Percentiles rank a stretch among this genome's conserved stretches.
These are phyloP conservation scores for Hydropsyche tenuis DNA, from an alignment of 1,140 invertebrate species.

Conservation along the genomic window DNA sequence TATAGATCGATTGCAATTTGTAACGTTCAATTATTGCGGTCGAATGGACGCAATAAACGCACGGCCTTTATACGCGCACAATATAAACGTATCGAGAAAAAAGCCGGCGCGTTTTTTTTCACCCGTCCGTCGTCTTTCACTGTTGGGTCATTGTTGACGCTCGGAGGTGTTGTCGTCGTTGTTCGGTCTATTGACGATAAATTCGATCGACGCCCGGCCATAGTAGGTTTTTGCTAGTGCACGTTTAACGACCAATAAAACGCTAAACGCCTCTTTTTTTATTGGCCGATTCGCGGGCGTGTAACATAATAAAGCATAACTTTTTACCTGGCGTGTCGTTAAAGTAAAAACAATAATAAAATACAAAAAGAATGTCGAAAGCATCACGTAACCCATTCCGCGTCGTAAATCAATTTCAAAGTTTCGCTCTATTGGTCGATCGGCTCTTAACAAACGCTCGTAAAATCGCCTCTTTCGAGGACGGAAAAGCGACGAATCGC, in stretches of 20 bases:
- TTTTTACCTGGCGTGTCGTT: constrained; percentile 22
- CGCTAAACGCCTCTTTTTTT: constrained; percentile 25
- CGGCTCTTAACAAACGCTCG: constrained; percentile 40
- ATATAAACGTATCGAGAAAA: constrained; percentile 11
- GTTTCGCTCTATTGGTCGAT: constrained; percentile 42
- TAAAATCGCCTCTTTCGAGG: constrained; percentile 32
- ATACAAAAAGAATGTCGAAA: background rate
- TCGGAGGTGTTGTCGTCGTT: background rate
- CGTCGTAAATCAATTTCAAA: constrained; percentile 44
- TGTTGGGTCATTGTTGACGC: too few relatives aligned
- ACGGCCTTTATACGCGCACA: background rate
- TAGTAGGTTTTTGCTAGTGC: constrained; percentile 20
- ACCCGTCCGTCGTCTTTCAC: too few relatives aligned
- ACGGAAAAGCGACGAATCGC: too few relatives aligned
- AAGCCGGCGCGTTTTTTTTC: background rate
- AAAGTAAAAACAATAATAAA: background rate
- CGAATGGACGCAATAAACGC: constrained; percentile 2
- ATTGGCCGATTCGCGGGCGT: constrained; percentile 19
- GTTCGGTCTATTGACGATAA: constrained; percentile 18
- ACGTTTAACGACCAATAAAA: constrained; percentile 29
- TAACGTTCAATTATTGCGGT: constrained; percentile 12
- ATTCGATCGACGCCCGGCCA: constrained; percentile 24
- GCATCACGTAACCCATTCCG: constrained; percentile 38
- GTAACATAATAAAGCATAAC: constrained; percentile 23
- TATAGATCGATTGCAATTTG: constrained; percentile 11